Evolutionary conservation across 1,140 invertebrate genomes (phyloP), one percentile per base, ranked within the genome.

Genomic region (Drosophila auraria): DNA sequence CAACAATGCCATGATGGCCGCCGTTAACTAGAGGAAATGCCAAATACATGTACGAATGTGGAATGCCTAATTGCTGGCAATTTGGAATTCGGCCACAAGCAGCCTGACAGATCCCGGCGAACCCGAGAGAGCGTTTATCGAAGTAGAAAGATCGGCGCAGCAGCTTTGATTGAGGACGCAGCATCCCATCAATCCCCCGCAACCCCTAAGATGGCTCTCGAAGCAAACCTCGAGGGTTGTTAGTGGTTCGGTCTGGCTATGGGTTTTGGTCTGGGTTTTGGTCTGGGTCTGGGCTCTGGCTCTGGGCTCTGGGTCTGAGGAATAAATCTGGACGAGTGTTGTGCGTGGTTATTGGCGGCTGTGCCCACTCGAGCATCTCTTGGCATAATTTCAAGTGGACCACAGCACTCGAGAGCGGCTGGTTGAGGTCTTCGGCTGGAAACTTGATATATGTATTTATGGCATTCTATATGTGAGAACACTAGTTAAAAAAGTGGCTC

Each of bases 51-150:
- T 57, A 56, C 61, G 38, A 44, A 77, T n/a, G 51, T 58, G 69
- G 75, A 69, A 83, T 83, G 77, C 59, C 47, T 86, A 86, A 86
- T 86, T 86, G 82, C 74, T 71, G 82, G 82, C 82, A 86, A 86
- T 86, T 87, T 75, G 20, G 20, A 62, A 73, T 81, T 63, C 73
- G 62, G 54, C 65, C 65, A 47, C 63, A 63, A 33, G 6, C 57
- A 42, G 68, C 62, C 30, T 62, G 66, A 72, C 45, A 73, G 70
- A 53, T 73, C 70, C 70, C 61, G 53, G 20, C 44, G 20, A 56
- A 11, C 40, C 72, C 50, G 50, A 69, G 11, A 12, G 36, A 70
- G 61, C 71, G 70, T 83, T 78, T 75, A 83, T 79, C 82, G 64
- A 82, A 82, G 74, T 79, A 86, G 82, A 86, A 87, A 78, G 82